Base-by-base conservation (phyloP, 1,140 invertebrate genomes). In the Oreohelix idahoensis region DNA sequence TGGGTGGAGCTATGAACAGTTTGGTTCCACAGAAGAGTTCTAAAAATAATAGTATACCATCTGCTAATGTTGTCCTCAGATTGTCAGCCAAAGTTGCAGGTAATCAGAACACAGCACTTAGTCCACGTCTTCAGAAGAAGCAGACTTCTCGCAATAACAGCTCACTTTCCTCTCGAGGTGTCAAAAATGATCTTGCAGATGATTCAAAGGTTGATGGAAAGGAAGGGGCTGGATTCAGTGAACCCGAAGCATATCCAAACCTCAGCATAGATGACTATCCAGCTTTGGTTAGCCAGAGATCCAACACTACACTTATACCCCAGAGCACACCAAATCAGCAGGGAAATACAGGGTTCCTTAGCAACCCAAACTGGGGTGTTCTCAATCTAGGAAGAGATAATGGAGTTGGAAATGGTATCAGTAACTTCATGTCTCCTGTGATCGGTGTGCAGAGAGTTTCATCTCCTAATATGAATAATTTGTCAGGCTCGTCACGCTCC, bases 301-400 rank as follows among this genome's bases (percentile, higher is more conserved):
- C 88, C 23, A 87, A 87, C 1, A 88, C 89, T 66, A 90, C 89
- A 63, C 84, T 91, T 20, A 84, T 91, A 10, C 89, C 89, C 39
- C 86, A 87, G 11, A 88, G 87, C 20, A 90, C 86, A 39, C 86
- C 83, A 76, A 87, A 89, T 63, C 89, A 89, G 17, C 77, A 87
- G 74, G 89, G 89, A 76, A 89, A 89, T 84, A 88, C 88, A 63
- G 78, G 86, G 26, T 83, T 84, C 23, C 78, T 66, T 17, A 71
- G 38, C 29, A 70, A 73, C 51, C 51, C 63, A 39, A 58, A 66
- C 23, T 79, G 77, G 77, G 77, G 77, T 32, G 77, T 36, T 15
- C 39, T 79, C 8, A 69, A 69, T 39, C 36, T 79, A 20, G 58
- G 82, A 32, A 53, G 79, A 36, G 35, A 75, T 36, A 78, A 53